Evolutionary conservation across 2,888 invertebrate genomes (phyloP).

Genomic region (Tenthredo notha): DNA sequence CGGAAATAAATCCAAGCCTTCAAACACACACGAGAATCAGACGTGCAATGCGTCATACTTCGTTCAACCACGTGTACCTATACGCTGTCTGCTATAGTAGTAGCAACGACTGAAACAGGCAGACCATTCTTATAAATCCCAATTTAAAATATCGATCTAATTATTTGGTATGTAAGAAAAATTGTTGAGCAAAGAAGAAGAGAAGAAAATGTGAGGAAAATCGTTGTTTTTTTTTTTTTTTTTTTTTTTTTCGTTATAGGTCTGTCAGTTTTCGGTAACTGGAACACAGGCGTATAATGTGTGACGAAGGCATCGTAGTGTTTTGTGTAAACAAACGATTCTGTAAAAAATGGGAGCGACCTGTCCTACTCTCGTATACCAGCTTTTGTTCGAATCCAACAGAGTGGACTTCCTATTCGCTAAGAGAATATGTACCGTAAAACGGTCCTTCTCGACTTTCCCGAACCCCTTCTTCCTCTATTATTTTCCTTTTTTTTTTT

Average conservation of each 20-base stretch:
- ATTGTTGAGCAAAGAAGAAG: not conserved
- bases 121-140: no score
- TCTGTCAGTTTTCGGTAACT: slow-evolving; percentile 12
- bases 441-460: slow-evolving; percentile 16
- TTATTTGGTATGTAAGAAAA: no score
- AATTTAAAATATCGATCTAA: no score
- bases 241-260: no score
- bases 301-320: not conserved
- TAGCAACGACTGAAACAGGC: no score
- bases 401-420: slow-evolving; percentile 65
- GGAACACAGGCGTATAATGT: not conserved
- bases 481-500: not conserved
- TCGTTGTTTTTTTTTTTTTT: not conserved
- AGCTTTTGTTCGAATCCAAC: slow-evolving; percentile 65
- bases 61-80: not conserved
- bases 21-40: not conserved
- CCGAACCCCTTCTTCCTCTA: slow-evolving; percentile 32
- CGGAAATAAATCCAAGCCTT: slow-evolving; percentile 14
- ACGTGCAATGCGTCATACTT: slow-evolving; percentile 8
- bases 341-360: not conserved
- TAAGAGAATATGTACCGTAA: not conserved
- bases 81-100: no score
- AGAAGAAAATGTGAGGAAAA: not conserved
- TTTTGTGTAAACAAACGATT: slow-evolving; percentile 10
- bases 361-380: slow-evolving; percentile 48